Percentiles rank a stretch among this genome's conserved stretches.
phyloP scores from a whole-genome alignment of 2,113 vertebrate genomes.

The Rhinopithecus roxellana region DNA sequence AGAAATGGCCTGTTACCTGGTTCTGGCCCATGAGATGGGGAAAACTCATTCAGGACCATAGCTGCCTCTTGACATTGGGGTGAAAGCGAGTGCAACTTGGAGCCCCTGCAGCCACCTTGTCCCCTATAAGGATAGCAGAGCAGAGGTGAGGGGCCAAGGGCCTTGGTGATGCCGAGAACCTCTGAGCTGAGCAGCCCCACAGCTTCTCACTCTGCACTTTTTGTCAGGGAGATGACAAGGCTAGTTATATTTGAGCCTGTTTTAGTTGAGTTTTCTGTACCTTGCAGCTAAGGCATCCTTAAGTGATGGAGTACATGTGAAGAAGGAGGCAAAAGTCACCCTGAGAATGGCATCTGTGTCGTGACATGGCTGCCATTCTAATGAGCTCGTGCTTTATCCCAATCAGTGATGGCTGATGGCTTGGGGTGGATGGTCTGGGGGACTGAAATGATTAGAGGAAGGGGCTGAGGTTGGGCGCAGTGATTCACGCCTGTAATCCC shows the following conservation, averaged over 20 bases:
- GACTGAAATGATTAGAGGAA: neutral
- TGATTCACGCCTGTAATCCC: too few species aligned
- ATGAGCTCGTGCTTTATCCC: neutral
- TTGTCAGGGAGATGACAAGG: neutral
- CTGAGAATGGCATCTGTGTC: neutral
- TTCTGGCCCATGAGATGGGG: neutral
- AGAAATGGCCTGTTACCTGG: neutral
- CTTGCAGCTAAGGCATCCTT: neutral
- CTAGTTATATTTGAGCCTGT: neutral
- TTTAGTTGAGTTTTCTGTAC: neutral
- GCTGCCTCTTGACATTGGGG: neutral
- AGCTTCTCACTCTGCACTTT: neutral
- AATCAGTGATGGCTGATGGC: neutral
- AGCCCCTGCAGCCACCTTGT: neutral
- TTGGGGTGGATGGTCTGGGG: neutral
- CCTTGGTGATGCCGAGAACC: neutral
- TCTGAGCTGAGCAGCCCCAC: neutral
- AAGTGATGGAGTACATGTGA: neutral
- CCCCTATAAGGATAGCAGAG: neutral
- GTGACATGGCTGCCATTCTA: neutral
- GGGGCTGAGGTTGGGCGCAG: fast-evolving
- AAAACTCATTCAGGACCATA: neutral
- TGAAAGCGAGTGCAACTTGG: neutral
- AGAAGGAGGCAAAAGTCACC: neutral
- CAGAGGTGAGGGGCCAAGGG: neutral